Evolutionary conservation across 2,797 vertebrate species (phyloP).

Genomic region (Limnodromus scolopaceus): DNA sequence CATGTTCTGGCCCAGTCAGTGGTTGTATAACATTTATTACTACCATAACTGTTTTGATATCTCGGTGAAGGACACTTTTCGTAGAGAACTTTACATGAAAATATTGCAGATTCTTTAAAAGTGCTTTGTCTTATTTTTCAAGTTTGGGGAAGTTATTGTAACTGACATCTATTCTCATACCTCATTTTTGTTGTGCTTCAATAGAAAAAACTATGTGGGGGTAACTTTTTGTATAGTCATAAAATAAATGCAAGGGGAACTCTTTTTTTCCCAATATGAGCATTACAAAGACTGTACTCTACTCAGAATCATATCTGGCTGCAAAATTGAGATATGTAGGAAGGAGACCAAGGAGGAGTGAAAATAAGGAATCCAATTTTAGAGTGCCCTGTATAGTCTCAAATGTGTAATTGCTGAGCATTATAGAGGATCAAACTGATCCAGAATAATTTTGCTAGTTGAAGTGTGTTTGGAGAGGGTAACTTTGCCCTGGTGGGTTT

Average conservation of each 20-base stretch:
- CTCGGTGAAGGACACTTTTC: background rate
- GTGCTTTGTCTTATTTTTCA: background rate
- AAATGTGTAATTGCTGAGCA: background rate
- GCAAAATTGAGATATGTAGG: background rate
- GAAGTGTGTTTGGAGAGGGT: background rate
- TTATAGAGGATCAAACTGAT: background rate
- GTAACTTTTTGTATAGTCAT: background rate
- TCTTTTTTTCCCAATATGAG: background rate
- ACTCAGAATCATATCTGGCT: background rate
- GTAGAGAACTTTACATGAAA: background rate
- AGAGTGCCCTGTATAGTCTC: background rate
- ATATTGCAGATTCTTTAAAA: background rate
- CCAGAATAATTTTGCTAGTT: background rate
- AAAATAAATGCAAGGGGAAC: background rate
- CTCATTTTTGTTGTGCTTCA: background rate
- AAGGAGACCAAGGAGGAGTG: background rate
- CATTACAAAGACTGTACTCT: background rate
- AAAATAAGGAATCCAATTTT: background rate
- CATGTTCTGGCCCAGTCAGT: background rate
- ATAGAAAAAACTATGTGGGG: background rate
- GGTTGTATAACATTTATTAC: background rate
- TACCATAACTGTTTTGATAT: background rate
- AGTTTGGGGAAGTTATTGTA: background rate
- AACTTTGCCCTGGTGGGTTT: background rate
- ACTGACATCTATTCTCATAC: background rate